These are phyloP conservation scores for Eriosoma lanigerum DNA, from an alignment of 1,140 invertebrate genomes.

Conservation along the genomic window DNA sequence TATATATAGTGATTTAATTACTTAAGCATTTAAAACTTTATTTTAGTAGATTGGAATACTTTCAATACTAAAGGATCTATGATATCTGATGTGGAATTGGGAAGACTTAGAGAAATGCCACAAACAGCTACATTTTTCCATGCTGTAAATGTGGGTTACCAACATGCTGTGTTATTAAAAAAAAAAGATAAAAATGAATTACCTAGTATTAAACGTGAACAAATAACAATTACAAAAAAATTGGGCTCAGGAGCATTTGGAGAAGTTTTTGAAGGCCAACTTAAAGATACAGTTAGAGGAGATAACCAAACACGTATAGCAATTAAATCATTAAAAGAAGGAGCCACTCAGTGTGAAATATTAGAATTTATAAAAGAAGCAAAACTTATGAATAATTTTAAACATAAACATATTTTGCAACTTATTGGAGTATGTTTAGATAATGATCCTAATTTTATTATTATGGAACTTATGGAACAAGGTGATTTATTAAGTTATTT, in stretches of 20 bases:
- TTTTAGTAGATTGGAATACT: neutral
- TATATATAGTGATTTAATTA: neutral
- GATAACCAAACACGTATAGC: constrained; percentile 71
- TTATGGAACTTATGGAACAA: constrained; percentile 96
- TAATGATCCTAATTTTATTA: constrained; percentile 87
- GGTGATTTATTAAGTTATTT: constrained; percentile 92
- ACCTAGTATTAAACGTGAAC: constrained; percentile 75
- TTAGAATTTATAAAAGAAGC: constrained; percentile 95
- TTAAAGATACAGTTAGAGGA: constrained; percentile 65
- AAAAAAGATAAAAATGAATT: constrained; percentile 59
- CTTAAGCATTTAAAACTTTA: neutral
- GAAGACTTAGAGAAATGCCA: constrained; percentile 81
- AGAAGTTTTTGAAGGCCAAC: constrained; percentile 89
- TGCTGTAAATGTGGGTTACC: constrained; percentile 79
- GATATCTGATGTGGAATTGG: constrained; percentile 80
- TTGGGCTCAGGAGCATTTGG: constrained; percentile 96
- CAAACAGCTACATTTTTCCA: constrained; percentile 71
- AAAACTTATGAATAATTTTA: constrained; percentile 94
- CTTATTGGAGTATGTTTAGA: constrained; percentile 92
- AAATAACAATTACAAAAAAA: constrained; percentile 82
- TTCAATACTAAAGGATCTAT: constrained; percentile 26
- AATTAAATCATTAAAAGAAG: constrained; percentile 87
- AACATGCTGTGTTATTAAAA: constrained; percentile 57
- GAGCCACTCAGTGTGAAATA: constrained; percentile 88
- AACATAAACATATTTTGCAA: constrained; percentile 91